phyloP scores from a whole-genome alignment of 92 coral and sea anemone species.

The Pocillopora meandrina region DNA sequence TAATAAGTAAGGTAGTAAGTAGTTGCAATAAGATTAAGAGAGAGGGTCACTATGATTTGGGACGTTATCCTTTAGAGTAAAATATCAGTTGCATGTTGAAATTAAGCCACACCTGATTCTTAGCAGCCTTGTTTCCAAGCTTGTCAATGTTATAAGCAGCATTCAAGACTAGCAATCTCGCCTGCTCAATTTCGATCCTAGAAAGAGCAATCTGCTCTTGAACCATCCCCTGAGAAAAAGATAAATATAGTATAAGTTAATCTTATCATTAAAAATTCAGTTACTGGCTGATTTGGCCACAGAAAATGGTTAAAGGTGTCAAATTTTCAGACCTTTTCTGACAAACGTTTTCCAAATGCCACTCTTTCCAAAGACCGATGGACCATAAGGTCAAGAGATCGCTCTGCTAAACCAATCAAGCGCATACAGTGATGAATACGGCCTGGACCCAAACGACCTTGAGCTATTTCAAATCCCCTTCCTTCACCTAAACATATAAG shows the following conservation, averaged over 20 bases:
- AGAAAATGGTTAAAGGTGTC: not conserved
- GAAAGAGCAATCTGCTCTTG: conserved; percentile 89
- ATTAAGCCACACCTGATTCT: conserved; percentile 72
- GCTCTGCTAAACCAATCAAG: conserved; percentile 84
- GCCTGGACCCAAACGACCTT: conserved; percentile 99
- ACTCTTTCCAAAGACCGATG: conserved; percentile 83
- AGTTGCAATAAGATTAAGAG: no score
- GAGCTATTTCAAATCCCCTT: conserved; percentile 99
- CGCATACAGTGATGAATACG: conserved; percentile 99
- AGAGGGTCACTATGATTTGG: no score
- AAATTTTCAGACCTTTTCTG: conserved; percentile 77
- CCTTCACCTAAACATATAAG: conserved; percentile 95
- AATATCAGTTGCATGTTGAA: not conserved
- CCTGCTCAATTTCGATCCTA: conserved; percentile 95
- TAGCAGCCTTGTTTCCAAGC: conserved; percentile 87
- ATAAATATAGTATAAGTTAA: not conserved
- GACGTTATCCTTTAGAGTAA: no score
- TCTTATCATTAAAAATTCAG: no score
- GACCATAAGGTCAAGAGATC: conserved; percentile 83
- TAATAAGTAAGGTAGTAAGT: no score
- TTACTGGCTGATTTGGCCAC: no score
- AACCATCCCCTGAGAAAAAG: conserved; percentile 81
- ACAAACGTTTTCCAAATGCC: conserved; percentile 89
- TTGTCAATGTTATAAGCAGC: conserved; percentile 90
- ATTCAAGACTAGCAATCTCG: conserved; percentile 85